phyloP scores from a whole-genome alignment of 2,888 invertebrate species.

The Halictus ligatus region DNA sequence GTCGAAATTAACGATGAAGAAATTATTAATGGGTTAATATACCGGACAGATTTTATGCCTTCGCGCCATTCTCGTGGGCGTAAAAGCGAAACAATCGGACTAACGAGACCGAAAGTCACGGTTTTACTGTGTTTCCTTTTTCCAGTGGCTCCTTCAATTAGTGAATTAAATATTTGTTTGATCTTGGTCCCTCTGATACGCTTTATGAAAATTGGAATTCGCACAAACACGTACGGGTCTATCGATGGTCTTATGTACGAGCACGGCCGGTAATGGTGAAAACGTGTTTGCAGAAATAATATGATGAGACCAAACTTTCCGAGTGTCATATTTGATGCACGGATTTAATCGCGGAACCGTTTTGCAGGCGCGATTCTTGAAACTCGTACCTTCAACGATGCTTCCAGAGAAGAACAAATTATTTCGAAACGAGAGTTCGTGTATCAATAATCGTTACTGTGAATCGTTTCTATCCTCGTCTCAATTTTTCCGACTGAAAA shows the following conservation, averaged over 20 bases:
- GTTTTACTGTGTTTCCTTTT: not conserved
- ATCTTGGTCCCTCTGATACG: not conserved
- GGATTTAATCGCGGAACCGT: conserved; percentile 2
- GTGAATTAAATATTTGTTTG: not conserved
- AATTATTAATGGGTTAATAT: not conserved
- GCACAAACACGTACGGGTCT: not conserved
- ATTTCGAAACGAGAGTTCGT: conserved; percentile 19
- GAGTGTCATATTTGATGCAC: not conserved
- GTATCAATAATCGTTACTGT: not conserved
- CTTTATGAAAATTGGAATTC: not conserved
- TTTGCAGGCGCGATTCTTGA: not conserved
- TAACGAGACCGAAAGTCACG: not conserved
- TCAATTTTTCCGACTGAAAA: not conserved
- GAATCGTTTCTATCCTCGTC: not conserved
- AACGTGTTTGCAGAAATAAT: not conserved
- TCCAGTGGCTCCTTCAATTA: not conserved
- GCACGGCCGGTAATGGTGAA: not conserved
- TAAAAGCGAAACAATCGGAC: not conserved
- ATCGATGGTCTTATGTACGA: not conserved
- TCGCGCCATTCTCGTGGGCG: not conserved
- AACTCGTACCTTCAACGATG: conserved; percentile 29
- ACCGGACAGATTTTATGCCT: not conserved
- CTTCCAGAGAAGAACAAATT: conserved; percentile 1
- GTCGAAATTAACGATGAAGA: not conserved
- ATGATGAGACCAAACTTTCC: not conserved